phyloP scores from a whole-genome alignment of 2,888 invertebrate species.

The Pimpla rufipes region DNA sequence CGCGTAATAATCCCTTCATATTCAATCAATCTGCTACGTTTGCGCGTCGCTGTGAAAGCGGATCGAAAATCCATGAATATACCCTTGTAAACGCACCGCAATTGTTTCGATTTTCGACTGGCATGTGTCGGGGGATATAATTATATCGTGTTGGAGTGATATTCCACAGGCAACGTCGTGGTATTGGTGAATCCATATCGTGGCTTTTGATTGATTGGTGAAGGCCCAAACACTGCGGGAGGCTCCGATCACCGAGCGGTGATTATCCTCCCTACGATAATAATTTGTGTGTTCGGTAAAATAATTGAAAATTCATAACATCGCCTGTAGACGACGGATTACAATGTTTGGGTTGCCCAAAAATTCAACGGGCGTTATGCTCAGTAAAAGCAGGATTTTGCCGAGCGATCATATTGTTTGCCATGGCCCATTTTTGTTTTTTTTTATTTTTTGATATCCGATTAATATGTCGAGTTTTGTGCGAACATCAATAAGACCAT shows the following conservation, averaged over 20 bases:
- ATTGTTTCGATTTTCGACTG: constrained; percentile 7
- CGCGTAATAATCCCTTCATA: too few relatives aligned
- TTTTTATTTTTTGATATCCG: too few relatives aligned
- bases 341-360: neutral
- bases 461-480: neutral
- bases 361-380: neutral
- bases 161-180: constrained; percentile 10
- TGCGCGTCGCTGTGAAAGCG: too few relatives aligned
- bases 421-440: too few relatives aligned
- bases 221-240: constrained; percentile 17
- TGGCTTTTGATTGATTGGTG: constrained; percentile 38
- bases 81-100: neutral
- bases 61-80: too few relatives aligned
- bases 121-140: constrained; percentile 11
- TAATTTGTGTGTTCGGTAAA: constrained; percentile 55
- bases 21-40: too few relatives aligned
- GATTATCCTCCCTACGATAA: constrained; percentile 51
- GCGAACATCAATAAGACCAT: neutral
- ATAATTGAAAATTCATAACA: constrained; percentile 60
- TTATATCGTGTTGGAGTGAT: neutral
- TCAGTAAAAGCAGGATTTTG: neutral
- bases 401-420: neutral
- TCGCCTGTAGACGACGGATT: neutral
- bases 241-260: constrained; percentile 16
- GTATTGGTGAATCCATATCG: constrained; percentile 5